Evolutionary conservation across 2,888 invertebrate genomes (phyloP).

Genomic region (Galerucella nymphaeae): DNA sequence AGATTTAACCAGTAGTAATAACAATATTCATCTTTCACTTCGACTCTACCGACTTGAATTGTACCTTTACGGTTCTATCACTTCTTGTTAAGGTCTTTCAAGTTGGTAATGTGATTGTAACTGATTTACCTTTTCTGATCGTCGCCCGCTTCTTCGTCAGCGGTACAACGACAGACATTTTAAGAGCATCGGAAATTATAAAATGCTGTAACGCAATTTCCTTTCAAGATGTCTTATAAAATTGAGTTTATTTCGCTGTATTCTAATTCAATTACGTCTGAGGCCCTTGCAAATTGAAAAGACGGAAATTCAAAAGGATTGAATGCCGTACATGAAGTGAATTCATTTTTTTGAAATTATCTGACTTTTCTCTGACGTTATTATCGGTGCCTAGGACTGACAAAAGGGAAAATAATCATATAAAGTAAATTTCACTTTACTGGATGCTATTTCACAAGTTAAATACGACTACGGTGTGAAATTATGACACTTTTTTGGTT

Average conservation of each 20-base stretch:
- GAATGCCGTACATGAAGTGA: slow-evolving; percentile 25
- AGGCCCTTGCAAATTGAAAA: slow-evolving; percentile 29
- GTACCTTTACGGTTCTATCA: slow-evolving; percentile 17
- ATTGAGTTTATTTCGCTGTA: slow-evolving; percentile 37
- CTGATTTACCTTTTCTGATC: slow-evolving; percentile 28
- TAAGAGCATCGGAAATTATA: slow-evolving; percentile 36
- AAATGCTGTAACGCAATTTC: slow-evolving; percentile 36
- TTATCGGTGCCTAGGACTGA: not conserved
- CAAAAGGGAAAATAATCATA: not conserved
- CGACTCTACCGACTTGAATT: not conserved
- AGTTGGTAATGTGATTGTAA: slow-evolving; percentile 27
- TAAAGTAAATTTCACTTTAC: too few relatives aligned
- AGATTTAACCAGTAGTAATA: too few relatives aligned
- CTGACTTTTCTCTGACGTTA: not conserved
- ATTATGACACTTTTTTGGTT: too few relatives aligned
- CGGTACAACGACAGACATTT: slow-evolving; percentile 24
- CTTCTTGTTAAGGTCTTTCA: slow-evolving; percentile 18
- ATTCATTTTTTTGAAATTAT: slow-evolving; percentile 25
- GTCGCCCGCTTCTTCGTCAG: slow-evolving; percentile 14
- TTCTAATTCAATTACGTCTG: slow-evolving; percentile 33
- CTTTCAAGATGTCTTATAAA: slow-evolving; percentile 36
- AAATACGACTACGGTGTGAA: not conserved
- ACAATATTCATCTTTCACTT: not conserved
- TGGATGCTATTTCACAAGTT: not conserved
- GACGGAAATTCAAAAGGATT: slow-evolving; percentile 33